Conservation (phyloP, 2,113 vertebrate species). For the Spermophilus dauricus region DNA sequence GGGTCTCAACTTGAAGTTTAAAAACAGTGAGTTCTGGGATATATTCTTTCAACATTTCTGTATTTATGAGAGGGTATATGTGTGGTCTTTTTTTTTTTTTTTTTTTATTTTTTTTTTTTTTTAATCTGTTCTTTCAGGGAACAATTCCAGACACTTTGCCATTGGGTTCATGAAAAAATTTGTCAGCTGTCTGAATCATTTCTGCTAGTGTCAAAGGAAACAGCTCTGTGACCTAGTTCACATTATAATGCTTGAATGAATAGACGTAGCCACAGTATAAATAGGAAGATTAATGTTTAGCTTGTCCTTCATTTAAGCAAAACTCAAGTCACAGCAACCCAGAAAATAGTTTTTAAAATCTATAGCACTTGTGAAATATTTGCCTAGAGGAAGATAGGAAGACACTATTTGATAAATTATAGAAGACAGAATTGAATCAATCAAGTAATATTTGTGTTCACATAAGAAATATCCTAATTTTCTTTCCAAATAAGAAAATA, state of each 20-base stretch:
- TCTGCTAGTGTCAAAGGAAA: not conserved
- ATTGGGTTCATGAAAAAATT: not conserved
- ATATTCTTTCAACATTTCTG: not conserved
- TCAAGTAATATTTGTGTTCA: not conserved
- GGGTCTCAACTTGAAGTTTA: not conserved
- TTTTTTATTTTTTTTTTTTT: not conserved
- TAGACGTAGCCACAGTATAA: not conserved
- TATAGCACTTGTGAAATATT: conserved; percentile 11
- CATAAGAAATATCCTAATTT: conserved; percentile 8
- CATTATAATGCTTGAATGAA: not conserved
- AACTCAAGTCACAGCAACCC: not conserved
- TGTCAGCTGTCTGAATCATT: not conserved
- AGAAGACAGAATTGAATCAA: conserved; percentile 32
- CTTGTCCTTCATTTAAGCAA: conserved; percentile 49
- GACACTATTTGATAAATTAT: not conserved
- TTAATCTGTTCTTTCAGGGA: not conserved
- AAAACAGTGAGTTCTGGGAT: not conserved
- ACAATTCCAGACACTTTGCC: not conserved
- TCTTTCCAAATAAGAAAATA: conserved; percentile 43
- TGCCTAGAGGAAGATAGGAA: not conserved
- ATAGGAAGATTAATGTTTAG: not conserved
- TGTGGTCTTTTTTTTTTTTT: not conserved
- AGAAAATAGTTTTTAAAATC: conserved; percentile 17
- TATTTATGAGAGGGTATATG: not conserved
- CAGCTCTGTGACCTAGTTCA: conserved; percentile 44